These are phyloP conservation scores for Diachrysia chrysitis DNA, from an alignment of 2,888 invertebrate species.

Conservation along the genomic window DNA sequence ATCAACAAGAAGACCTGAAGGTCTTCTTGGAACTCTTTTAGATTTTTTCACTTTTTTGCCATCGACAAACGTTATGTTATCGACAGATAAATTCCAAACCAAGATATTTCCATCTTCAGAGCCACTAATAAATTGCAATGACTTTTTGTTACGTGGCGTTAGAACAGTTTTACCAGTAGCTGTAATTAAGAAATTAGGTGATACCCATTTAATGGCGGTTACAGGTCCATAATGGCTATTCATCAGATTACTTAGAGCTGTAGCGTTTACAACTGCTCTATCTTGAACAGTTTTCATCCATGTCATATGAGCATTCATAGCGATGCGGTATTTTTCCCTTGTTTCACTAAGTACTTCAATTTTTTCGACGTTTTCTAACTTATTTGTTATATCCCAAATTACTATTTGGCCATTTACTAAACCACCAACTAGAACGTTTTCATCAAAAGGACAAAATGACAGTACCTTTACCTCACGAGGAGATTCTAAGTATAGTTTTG, in stretches of 20 bases:
- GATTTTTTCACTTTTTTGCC: constrained; percentile 80
- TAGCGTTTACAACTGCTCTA: constrained; percentile 88
- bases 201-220: constrained; percentile 91
- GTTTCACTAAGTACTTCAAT: constrained; percentile 90
- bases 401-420: constrained; percentile 92
- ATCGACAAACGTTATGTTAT: constrained; percentile 74
- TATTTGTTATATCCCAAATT: constrained; percentile 92
- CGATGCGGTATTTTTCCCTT: constrained; percentile 90
- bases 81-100: constrained; percentile 92
- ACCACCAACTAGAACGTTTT: constrained; percentile 92
- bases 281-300: constrained; percentile 92
- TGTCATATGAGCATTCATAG: constrained; percentile 90
- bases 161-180: constrained; percentile 88
- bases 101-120: constrained; percentile 91
- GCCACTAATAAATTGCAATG: constrained; percentile 91
- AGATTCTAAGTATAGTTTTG: constrained; percentile 92
- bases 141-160: constrained; percentile 68
- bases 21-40: constrained; percentile 85
- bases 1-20: constrained; percentile 89
- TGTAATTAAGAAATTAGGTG: constrained; percentile 89
- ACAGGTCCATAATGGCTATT: constrained; percentile 91
- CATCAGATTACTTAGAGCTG: constrained; percentile 90
- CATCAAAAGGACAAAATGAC: constrained; percentile 92
- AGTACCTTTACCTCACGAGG: constrained; percentile 91
- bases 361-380: constrained; percentile 90